phyloP scores from a whole-genome alignment of 2,888 invertebrate species.

The Oligia latruncula region DNA sequence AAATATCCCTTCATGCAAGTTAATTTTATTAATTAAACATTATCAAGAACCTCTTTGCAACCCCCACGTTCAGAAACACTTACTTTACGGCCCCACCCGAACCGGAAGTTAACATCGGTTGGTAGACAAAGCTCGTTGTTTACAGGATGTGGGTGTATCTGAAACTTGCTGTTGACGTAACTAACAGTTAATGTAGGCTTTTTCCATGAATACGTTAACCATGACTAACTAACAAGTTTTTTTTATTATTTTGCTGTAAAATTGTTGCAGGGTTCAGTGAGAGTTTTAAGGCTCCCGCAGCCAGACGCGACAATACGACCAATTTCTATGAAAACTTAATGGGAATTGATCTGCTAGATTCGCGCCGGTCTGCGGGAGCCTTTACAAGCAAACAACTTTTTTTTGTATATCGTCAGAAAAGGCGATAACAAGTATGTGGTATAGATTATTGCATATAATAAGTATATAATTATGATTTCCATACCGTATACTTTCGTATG shows the following conservation, averaged over 20 bases:
- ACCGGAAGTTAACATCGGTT: slow-evolving; percentile 73
- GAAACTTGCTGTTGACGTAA: slow-evolving; percentile 68
- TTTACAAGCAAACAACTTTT: background rate
- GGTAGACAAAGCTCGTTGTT: slow-evolving; percentile 76
- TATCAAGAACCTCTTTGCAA: background rate
- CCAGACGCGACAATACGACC: background rate
- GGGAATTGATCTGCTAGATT: too few relatives aligned
- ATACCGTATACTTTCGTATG: too few relatives aligned
- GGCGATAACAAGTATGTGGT: too few relatives aligned
- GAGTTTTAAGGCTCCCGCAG: background rate
- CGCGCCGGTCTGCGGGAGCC: too few relatives aligned
- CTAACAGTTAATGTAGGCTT: slow-evolving; percentile 56
- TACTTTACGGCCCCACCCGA: slow-evolving; percentile 48
- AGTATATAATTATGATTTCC: too few relatives aligned
- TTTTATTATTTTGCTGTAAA: background rate
- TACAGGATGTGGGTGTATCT: slow-evolving; percentile 73
- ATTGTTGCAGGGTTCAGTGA: background rate
- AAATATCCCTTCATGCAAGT: background rate
- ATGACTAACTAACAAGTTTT: background rate
- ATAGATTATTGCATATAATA: too few relatives aligned
- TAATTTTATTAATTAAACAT: background rate
- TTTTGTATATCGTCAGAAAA: too few relatives aligned
- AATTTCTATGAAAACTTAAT: too few relatives aligned
- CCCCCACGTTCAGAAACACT: background rate
- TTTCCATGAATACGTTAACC: slow-evolving; percentile 55